Evolutionary conservation across 1,140 invertebrate species (phyloP).

Genomic region (Tetramorium simillimum): DNA sequence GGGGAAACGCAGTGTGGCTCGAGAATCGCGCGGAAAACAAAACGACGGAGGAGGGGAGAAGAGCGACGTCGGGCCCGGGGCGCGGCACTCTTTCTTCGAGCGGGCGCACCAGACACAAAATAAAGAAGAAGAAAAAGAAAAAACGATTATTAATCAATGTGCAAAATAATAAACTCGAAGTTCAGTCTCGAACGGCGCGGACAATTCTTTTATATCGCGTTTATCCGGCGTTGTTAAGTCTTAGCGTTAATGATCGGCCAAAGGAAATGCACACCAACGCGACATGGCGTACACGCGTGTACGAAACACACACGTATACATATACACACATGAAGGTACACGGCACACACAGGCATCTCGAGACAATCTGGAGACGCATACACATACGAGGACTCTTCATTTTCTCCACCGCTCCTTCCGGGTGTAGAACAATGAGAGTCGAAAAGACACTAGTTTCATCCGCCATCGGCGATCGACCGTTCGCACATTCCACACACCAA

Average conservation of each 20-base stretch:
- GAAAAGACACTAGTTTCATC: neutral
- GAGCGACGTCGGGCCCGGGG: conserved; percentile 42
- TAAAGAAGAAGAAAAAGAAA: neutral
- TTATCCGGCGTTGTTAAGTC: conserved; percentile 70
- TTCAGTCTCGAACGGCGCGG: conserved; percentile 61
- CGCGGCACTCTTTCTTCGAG: conserved; percentile 42
- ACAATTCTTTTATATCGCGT: conserved; percentile 74
- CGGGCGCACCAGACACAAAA: conserved; percentile 23
- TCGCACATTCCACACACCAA: neutral
- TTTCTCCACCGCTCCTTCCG: conserved; percentile 38
- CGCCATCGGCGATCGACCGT: neutral
- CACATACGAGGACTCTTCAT: conserved; percentile 13
- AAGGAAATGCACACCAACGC: conserved; percentile 68
- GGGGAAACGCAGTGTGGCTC: conserved; percentile 24
- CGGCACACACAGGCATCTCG: neutral
- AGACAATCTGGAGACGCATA: neutral
- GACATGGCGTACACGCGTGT: conserved; percentile 34
- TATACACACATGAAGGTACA: neutral
- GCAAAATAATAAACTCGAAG: conserved; percentile 32
- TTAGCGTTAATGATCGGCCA: conserved; percentile 72
- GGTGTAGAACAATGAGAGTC: conserved; percentile 9
- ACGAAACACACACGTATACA: neutral
- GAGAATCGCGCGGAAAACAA: conserved; percentile 14
- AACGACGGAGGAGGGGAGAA: neutral
- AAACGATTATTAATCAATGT: conserved; percentile 1